Evolutionary conservation across 2,113 vertebrate genomes (phyloP).

Genomic region (Nothocercus julius): DNA sequence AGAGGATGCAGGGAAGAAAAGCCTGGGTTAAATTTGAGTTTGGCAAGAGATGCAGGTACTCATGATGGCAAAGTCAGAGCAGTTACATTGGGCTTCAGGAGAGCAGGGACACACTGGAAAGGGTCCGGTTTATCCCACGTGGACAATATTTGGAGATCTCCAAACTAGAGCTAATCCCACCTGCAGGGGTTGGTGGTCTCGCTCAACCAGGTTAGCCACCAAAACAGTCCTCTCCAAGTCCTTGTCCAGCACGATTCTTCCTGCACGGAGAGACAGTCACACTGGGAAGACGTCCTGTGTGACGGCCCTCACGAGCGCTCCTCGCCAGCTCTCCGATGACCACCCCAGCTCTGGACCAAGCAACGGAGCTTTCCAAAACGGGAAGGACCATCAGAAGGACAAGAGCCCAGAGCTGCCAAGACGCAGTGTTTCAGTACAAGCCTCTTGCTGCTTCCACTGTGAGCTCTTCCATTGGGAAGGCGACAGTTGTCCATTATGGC

Average conservation of each 20-base stretch:
- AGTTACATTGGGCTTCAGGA: neutral
- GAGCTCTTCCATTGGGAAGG: slow-evolving; percentile 59
- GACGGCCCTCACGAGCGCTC: neutral
- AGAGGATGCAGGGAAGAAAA: neutral
- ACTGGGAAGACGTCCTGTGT: neutral
- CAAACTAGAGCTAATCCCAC: neutral
- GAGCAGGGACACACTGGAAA: neutral
- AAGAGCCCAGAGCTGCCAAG: fast-evolving
- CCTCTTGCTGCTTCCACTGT: slow-evolving; percentile 79
- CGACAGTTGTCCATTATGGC: slow-evolving; percentile 84
- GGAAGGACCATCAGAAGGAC: neutral
- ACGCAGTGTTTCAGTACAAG: neutral
- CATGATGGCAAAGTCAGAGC: neutral
- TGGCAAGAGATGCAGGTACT: neutral
- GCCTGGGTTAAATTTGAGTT: neutral
- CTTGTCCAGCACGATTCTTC: slow-evolving; percentile 88
- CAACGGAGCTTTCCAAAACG: neutral
- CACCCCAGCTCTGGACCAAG: neutral
- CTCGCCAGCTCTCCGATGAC: neutral
- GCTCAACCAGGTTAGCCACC: slow-evolving; percentile 88
- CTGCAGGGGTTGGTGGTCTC: slow-evolving; percentile 87
- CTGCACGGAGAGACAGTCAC: slow-evolving; percentile 53
- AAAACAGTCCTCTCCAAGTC: slow-evolving; percentile 90
- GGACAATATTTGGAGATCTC: neutral
- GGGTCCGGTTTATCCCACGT: neutral